Percentiles rank a stretch among this genome's conserved stretches.
Conservation (phyloP, 2,888 invertebrate species). For the Arge pagana region DNA sequence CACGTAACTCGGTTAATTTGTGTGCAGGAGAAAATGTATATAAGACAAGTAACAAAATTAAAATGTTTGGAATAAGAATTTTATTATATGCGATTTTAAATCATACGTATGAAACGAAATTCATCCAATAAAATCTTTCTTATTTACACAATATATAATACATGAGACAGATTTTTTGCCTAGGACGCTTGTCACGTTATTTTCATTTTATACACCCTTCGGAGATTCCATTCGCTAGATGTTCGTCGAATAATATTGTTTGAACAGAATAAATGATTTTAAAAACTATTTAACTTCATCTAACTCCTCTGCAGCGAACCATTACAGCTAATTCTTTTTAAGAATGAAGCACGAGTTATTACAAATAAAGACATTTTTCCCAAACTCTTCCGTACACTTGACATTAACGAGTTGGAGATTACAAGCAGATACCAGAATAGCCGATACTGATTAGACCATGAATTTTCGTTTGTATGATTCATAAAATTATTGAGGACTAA, state of each 20-base stretch:
- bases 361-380: too few relatives aligned
- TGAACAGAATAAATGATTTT: slow-evolving; percentile 1
- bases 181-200: not conserved
- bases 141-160: slow-evolving; percentile 25
- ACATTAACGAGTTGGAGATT: too few relatives aligned
- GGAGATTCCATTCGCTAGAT: not conserved
- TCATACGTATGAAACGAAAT: slow-evolving; percentile 14
- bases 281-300: not conserved
- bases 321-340: too few relatives aligned
- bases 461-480: too few relatives aligned
- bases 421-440: too few relatives aligned
- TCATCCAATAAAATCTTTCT: slow-evolving; percentile 17
- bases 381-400: too few relatives aligned
- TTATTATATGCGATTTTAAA: slow-evolving; percentile 20
- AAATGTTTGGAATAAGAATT: not conserved
- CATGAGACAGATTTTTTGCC: slow-evolving; percentile 11
- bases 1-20: not conserved
- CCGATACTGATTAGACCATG: too few relatives aligned
- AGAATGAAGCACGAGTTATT: too few relatives aligned
- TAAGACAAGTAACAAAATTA: too few relatives aligned
- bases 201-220: not conserved
- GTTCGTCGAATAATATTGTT: not conserved
- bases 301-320: too few relatives aligned
- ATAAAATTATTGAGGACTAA: too few relatives aligned
- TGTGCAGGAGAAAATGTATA: not conserved